Conservation (phyloP, 2,113 vertebrate genomes). For the human (Homo sapiens) region GRCh38 chr15:34180001-34180500, state of each 20-base stretch:
- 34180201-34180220: conserved; percentile 55
- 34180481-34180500: conserved; percentile 2
- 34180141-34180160: conserved; percentile 67
- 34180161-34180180: conserved; percentile 60
- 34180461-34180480: background rate
- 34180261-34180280: background rate
- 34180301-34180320: background rate
- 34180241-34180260: conserved; percentile 28
- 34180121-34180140: conserved; percentile 70
- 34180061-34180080: background rate
- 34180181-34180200: conserved; percentile 76
- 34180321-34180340: background rate
- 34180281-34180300: background rate
- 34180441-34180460: background rate
- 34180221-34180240: conserved; percentile 62
- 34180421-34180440: background rate
- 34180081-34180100: conserved; percentile 60
- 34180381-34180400: background rate
- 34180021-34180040: conserved; percentile 40
- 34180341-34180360: background rate
- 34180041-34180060: conserved; percentile 25
- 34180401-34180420: background rate
- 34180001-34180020: conserved; percentile 53
- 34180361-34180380: background rate
- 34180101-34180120: conserved; percentile 64